Evolutionary conservation across 2,888 invertebrate species (phyloP).

Genomic region (Apamea crenata): DNA sequence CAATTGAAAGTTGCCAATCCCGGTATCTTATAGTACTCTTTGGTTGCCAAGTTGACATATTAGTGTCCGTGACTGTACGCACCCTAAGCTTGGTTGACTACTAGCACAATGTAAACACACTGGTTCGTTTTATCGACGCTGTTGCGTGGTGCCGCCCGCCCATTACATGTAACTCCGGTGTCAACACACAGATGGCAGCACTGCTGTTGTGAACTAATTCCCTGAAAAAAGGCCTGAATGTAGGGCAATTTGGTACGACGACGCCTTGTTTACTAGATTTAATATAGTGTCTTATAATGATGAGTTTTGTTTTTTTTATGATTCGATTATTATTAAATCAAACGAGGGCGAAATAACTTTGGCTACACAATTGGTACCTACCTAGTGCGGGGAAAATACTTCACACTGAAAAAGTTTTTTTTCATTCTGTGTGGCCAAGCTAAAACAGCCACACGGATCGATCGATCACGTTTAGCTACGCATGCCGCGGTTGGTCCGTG

Average conservation of each 20-base stretch:
- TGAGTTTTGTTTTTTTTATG: constrained; percentile 12
- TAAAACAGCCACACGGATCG: too few relatives aligned
- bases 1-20: not conserved
- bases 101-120: constrained; percentile 59
- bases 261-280: constrained; percentile 27
- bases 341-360: not conserved
- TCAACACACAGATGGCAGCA: constrained; percentile 65
- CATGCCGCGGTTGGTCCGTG: too few relatives aligned
- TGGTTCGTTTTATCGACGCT: constrained; percentile 57
- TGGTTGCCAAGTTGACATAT: not conserved
- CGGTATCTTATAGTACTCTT: too few relatives aligned
- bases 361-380: not conserved
- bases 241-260: constrained; percentile 39
- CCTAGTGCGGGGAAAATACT: not conserved
- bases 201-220: constrained; percentile 32
- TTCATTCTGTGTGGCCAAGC: not conserved
- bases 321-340: not conserved
- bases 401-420: not conserved
- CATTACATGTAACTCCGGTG: constrained; percentile 54
- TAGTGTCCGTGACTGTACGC: not conserved
- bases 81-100: constrained; percentile 57
- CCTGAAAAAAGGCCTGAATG: constrained; percentile 45
- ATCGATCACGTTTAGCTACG: too few relatives aligned
- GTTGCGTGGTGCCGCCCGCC: constrained; percentile 60
- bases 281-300: constrained; percentile 3